Conservation (phyloP, 2,113 vertebrate species). For the Gorsachius goisagi region DNA sequence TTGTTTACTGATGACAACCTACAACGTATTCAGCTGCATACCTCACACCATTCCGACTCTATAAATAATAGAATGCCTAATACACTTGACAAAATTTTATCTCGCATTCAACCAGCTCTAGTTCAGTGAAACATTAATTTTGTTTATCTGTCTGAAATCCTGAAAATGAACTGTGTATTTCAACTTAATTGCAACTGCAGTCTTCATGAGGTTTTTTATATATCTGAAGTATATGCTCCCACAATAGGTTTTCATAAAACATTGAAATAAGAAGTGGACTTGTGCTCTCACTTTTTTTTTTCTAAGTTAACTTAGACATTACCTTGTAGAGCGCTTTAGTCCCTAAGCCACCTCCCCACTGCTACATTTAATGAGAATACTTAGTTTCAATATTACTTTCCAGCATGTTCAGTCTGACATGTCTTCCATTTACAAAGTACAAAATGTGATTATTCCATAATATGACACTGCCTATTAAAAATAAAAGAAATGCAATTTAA, state of each 20-base stretch:
- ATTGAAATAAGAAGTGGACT: background rate
- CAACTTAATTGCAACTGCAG: background rate
- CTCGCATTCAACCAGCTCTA: background rate
- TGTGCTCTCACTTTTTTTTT: background rate
- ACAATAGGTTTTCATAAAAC: background rate
- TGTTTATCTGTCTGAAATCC: background rate
- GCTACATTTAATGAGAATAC: conserved; percentile 12
- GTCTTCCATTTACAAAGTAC: background rate
- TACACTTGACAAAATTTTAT: background rate
- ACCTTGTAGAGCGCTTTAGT: background rate
- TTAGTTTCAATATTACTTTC: conserved; percentile 14
- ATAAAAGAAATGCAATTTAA: conserved; percentile 37
- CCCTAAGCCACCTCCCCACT: background rate
- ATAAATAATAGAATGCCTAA: background rate
- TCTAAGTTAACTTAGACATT: background rate
- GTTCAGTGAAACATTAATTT: background rate
- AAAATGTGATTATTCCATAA: conserved; percentile 32
- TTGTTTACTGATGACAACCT: background rate
- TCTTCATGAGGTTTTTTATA: background rate
- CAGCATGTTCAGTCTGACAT: background rate
- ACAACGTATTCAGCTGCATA: background rate
- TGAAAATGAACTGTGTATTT: background rate
- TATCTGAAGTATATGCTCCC: background rate
- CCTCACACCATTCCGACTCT: background rate
- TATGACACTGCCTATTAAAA: conserved; percentile 19